phyloP scores from a whole-genome alignment of 64 coral and sea anemone species.

The Stichodactyla helianthus region DNA sequence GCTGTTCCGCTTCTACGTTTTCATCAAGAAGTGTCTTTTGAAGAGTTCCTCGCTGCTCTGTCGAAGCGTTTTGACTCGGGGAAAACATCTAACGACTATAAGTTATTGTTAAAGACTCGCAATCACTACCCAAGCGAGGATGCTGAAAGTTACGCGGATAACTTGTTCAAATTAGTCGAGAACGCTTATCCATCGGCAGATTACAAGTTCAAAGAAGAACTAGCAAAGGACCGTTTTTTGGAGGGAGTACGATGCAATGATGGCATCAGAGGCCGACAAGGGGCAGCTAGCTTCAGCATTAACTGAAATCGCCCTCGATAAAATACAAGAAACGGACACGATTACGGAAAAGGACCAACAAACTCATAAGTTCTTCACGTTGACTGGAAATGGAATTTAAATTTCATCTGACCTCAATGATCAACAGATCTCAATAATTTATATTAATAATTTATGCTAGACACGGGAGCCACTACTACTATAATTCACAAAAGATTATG shows the following conservation, averaged over 20 bases:
- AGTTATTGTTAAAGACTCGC: constrained; percentile 23
- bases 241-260: constrained; percentile 29
- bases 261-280: not conserved
- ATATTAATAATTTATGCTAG: too few relatives aligned
- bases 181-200: constrained; percentile 42
- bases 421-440: not conserved
- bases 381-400: constrained; percentile 8
- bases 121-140: too few relatives aligned
- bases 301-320: not conserved
- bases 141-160: constrained; percentile 36
- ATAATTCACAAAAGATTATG: constrained; percentile 40
- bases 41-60: constrained; percentile 13
- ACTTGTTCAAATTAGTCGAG: constrained; percentile 27
- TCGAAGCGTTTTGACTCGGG: constrained; percentile 39
- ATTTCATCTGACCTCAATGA: constrained; percentile 31
- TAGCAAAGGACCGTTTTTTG: constrained; percentile 21
- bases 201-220: constrained; percentile 28
- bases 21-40: not conserved
- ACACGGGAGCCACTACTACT: constrained; percentile 38
- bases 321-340: not conserved
- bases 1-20: not conserved
- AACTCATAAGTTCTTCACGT: not conserved
- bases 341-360: too few relatives aligned
- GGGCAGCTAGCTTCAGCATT: constrained; percentile 16
- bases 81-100: constrained; percentile 27